Percentiles rank a stretch among this genome's conserved stretches.
phyloP scores from a whole-genome alignment of 2,113 vertebrate species.

The Carollia perspicillata region DNA sequence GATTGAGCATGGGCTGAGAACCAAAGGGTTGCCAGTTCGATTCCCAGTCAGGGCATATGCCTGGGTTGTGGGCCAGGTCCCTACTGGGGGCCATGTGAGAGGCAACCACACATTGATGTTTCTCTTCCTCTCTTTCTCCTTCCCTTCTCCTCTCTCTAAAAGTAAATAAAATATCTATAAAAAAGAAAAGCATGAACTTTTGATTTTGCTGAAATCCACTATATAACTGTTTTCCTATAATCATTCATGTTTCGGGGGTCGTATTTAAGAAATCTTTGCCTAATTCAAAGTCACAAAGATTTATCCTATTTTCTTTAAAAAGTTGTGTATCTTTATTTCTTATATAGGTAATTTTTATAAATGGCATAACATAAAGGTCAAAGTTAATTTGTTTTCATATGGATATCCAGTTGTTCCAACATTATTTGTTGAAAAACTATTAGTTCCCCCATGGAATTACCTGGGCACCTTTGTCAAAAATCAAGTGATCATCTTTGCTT shows the following conservation, averaged over 20 bases:
- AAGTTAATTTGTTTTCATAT: background rate
- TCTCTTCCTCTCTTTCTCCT: too few relatives aligned
- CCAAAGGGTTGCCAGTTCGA: too few relatives aligned
- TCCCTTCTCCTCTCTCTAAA: too few relatives aligned
- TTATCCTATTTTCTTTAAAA: background rate
- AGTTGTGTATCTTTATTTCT: background rate
- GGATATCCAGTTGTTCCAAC: background rate
- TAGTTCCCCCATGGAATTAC: background rate
- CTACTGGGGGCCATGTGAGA: too few relatives aligned
- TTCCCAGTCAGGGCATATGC: too few relatives aligned
- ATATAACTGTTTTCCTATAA: background rate
- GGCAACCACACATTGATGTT: too few relatives aligned
- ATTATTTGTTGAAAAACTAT: background rate
- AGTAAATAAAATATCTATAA: too few relatives aligned
- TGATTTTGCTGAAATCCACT: slow-evolving; percentile 5
- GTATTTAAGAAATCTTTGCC: background rate
- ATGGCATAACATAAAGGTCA: background rate
- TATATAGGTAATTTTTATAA: background rate
- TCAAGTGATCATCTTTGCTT: background rate
- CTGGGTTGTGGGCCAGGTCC: too few relatives aligned
- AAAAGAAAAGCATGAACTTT: slow-evolving; percentile 14
- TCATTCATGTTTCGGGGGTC: background rate
- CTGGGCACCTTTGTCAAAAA: background rate
- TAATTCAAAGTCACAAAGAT: background rate
- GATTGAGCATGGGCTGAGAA: too few relatives aligned